Evolutionary conservation across 2,113 vertebrate genomes (phyloP).

Genomic region (Acrocephalus kingi): DNA sequence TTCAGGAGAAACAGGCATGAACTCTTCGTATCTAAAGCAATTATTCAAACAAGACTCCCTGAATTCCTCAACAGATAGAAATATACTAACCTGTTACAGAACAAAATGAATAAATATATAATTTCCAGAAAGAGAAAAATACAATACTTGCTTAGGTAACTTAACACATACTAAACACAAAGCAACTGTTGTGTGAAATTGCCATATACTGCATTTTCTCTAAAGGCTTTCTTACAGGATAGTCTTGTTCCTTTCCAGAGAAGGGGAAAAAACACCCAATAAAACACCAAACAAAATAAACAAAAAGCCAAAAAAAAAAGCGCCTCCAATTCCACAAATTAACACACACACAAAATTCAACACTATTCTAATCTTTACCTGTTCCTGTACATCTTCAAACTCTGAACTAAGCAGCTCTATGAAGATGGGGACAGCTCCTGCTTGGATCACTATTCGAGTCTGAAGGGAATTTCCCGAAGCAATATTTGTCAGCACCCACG

Average conservation of each 20-base stretch:
- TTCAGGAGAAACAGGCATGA: neutral
- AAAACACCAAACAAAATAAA: neutral
- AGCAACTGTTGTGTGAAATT: neutral
- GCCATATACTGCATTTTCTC: neutral
- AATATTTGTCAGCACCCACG: conserved; percentile 98
- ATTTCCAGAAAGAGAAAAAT: neutral
- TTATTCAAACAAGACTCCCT: neutral
- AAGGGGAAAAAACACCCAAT: accelerated
- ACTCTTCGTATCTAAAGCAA: neutral
- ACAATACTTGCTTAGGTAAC: neutral
- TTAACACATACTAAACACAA: neutral
- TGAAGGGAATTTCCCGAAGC: conserved; percentile 97
- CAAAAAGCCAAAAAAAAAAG: neutral
- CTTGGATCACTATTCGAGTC: conserved; percentile 96
- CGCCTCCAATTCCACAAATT: neutral
- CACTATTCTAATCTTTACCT: conserved; percentile 74
- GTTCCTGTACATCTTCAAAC: conserved; percentile 98
- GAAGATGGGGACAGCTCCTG: conserved; percentile 97
- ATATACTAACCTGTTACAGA: neutral
- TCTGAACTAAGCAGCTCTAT: conserved; percentile 96
- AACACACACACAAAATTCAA: neutral
- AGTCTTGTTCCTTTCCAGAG: neutral
- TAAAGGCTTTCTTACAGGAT: neutral
- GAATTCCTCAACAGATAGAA: neutral
- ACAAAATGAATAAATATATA: neutral